Evolutionary conservation across 1,140 invertebrate species (phyloP), one percentile per base, ranked within the genome.

Genomic region (Geopemphigus sp.): DNA sequence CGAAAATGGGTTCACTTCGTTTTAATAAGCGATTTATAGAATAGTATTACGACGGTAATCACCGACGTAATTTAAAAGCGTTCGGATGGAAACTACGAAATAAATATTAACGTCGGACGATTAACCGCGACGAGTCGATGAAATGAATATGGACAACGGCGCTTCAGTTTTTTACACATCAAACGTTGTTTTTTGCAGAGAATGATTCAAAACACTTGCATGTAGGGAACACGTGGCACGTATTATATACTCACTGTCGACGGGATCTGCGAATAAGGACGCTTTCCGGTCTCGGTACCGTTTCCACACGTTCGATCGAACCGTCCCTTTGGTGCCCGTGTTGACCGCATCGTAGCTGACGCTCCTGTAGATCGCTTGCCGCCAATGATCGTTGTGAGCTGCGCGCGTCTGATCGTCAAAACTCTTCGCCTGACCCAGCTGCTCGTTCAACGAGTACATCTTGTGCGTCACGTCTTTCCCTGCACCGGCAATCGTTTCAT

Each of bases 391-490:
- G 12, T 85, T 83, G 63, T 84, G 84, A 1, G 83, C 83, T 8
- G 85, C 84, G 32, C 87, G 86, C 29, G 84, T 83, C 47, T 87
- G 86, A 5, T 83, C 85, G 14, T 82, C 85, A 26, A 87, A 86
- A 10, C 88, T 88, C 78, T 88, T 87, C 29, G 85, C 84, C 8
- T 87, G 85, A 39, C 85, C 87, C 66, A 90, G 85, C 81, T 90
- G 89, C 84, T 94, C 92, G 84, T 93, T 93, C 74, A 93, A 87
- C 56, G 92, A 92, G 84, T 94, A 94, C 82, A 94, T 86, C 85
- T 95, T 94, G 83, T 92, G 90, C 3, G 93, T 94, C 83, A 95
- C 93, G 84, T 95, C 93, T 86, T 94, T 94, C 56, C 91, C 90
- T 91, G 83, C 32, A n/a, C n/a, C n/a, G 80, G 72, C 39, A 56